These are phyloP conservation scores for Drosophila cardini DNA, from an alignment of 1,140 invertebrate genomes.

Conservation along the genomic window DNA sequence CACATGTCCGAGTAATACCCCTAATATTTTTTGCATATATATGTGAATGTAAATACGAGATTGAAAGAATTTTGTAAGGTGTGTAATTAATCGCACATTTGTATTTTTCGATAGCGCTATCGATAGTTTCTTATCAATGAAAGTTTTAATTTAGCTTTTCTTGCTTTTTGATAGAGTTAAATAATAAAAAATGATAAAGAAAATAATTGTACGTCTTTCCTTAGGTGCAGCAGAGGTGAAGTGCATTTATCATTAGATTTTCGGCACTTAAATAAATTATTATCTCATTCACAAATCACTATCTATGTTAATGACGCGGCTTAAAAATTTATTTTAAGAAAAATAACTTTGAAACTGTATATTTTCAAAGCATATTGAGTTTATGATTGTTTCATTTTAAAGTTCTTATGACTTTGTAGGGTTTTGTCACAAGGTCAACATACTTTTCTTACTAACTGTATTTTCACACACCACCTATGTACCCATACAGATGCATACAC, in stretches of 20 bases:
- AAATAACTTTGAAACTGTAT: neutral
- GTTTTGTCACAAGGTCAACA: slow-evolving; percentile 11
- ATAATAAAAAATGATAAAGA: neutral
- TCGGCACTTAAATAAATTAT: neutral
- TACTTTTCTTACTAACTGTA: slow-evolving; percentile 1
- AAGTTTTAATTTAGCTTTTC: neutral
- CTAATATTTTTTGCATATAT: too few species aligned
- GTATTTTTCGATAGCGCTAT: too few species aligned
- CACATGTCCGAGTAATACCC: too few species aligned
- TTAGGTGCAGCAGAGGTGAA: neutral
- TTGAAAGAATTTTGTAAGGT: too few species aligned
- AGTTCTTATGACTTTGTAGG: neutral
- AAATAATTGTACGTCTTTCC: neutral
- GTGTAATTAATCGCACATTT: too few species aligned
- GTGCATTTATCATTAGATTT: neutral
- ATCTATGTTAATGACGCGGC: neutral
- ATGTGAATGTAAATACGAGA: too few species aligned
- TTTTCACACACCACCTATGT: slow-evolving; percentile 6
- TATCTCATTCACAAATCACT: neutral
- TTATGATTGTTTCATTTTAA: neutral
- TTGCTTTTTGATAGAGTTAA: neutral
- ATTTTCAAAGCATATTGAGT: neutral
- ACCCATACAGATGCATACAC: neutral
- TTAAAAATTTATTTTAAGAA: neutral
- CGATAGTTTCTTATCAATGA: too few species aligned